These are phyloP conservation scores for Pongo abelii DNA, from an alignment of 2,113 vertebrate genomes.

Conservation along the genomic window DNA sequence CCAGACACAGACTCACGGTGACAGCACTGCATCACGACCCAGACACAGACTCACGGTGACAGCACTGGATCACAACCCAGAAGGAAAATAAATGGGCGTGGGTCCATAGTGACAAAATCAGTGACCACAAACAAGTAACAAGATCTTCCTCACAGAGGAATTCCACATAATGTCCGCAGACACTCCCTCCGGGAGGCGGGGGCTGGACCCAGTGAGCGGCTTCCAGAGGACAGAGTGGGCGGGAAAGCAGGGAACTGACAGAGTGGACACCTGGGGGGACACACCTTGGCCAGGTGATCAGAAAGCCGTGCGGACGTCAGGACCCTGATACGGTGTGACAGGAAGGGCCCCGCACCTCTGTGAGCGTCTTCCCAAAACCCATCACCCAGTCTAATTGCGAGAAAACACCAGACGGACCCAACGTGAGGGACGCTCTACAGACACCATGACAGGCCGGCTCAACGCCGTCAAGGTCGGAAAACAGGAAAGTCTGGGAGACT, in stretches of 20 bases:
- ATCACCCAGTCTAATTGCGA: not conserved
- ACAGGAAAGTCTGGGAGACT: not conserved
- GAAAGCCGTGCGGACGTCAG: not conserved
- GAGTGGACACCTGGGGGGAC: not conserved
- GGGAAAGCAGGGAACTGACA: not conserved
- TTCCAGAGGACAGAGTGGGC: not conserved
- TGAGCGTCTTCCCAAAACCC: not conserved
- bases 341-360: not conserved
- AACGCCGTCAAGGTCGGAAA: not conserved
- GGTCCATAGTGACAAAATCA: not conserved
- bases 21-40: accelerated
- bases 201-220: not conserved
- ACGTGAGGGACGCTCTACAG: not conserved
- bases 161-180: not conserved
- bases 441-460: not conserved
- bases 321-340: not conserved
- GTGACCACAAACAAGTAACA: not conserved
- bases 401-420: not conserved
- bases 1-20: too few relatives aligned
- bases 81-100: not conserved
- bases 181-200: not conserved
- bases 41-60: accelerated
- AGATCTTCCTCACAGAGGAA: not conserved
- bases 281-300: not conserved
- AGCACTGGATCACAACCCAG: not conserved